Base-by-base conservation (phyloP, 2,113 vertebrate genomes). In the Scatophagus argus region DNA sequence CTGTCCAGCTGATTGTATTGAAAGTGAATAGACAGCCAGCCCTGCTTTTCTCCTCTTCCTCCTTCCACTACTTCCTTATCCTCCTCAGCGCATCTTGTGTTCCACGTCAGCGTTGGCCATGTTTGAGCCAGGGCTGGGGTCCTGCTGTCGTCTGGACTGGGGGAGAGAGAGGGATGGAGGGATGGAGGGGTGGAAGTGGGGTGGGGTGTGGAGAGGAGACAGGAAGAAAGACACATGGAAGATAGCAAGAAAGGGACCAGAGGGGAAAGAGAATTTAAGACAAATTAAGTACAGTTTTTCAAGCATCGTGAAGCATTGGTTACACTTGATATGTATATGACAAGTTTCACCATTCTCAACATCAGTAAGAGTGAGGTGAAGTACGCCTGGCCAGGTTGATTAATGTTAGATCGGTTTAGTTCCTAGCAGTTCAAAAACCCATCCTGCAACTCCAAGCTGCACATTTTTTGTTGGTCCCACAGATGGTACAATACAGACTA, bases 71-170 rank as follows among this genome's bases (percentile, higher is more conserved):
- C 85, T 78, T 65, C 74, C 58, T 67, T 75, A 58, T 83, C 72
- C 41, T 83, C 87, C 74, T 92, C 96, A 98, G 93, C 96, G 97
- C 83, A 98, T 95, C 94, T 98, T 99, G 94, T 99, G 96, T 88
- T 99, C 97, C 51, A 88, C 54, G 3, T 99, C 97, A 14, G 97
- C 94, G 43, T 96, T 97, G 81, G 96, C 96, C 92, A 99, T 95
- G 94, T 94, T 97, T 76, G 97, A 97, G 75, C 97, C 96, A 93
- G 96, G 96, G 94, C 96, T 97, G 94, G 96, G 97, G 95, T 99
- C 96, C 96, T 98, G 97, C 80, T 99, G 97, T 94, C 97, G 96
- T 96, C 97, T 98, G 96, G 95, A 97, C 98, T 99, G 95, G 68
- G 68, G 85, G 86, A 58, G 47, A 16, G 52, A 44, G 43, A n/a